Conservation (phyloP, 2,888 invertebrate species). For the Catocala nupta region DNA sequence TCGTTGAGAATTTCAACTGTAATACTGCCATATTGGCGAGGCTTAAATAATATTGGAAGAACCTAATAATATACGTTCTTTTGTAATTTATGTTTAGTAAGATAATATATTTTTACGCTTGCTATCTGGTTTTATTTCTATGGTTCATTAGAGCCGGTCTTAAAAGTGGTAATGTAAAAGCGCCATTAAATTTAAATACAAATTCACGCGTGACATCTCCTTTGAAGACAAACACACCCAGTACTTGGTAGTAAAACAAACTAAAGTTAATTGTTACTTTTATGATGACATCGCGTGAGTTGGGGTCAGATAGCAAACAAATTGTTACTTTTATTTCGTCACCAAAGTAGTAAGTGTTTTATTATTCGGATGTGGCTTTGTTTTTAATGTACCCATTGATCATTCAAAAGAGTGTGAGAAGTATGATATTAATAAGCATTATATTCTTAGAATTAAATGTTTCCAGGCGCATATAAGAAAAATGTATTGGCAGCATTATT, state of each 20-base stretch:
- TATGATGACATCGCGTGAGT: slow-evolving; percentile 82
- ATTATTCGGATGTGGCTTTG: slow-evolving; percentile 41
- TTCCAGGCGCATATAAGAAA: too few species aligned
- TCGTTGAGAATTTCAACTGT: slow-evolving; percentile 77
- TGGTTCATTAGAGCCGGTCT: slow-evolving; percentile 49
- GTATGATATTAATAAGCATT: too few species aligned
- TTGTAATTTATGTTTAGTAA: slow-evolving; percentile 47
- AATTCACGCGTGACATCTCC: slow-evolving; percentile 72
- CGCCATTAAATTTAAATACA: slow-evolving; percentile 65
- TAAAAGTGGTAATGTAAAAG: slow-evolving; percentile 60
- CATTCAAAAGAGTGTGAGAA: too few species aligned
- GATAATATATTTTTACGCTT: slow-evolving; percentile 38
- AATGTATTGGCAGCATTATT: too few species aligned
- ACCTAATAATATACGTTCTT: slow-evolving; percentile 64
- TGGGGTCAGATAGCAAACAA: slow-evolving; percentile 73
- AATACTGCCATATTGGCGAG: slow-evolving; percentile 76
- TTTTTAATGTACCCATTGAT: slow-evolving; percentile 1
- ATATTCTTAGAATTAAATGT: too few species aligned
- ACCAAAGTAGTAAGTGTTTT: slow-evolving; percentile 27
- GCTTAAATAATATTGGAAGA: slow-evolving; percentile 78
- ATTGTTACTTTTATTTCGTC: slow-evolving; percentile 66
- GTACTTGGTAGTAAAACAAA: slow-evolving; percentile 76
- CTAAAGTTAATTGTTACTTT: slow-evolving; percentile 81
- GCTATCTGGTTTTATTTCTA: slow-evolving; percentile 51
- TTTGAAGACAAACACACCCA: slow-evolving; percentile 78